A percentile compares a stretch with the other conserved stretches of the same genome.
Evolutionary conservation across 2,888 invertebrate species (phyloP).

Genomic region (Melanophora roralis): DNA sequence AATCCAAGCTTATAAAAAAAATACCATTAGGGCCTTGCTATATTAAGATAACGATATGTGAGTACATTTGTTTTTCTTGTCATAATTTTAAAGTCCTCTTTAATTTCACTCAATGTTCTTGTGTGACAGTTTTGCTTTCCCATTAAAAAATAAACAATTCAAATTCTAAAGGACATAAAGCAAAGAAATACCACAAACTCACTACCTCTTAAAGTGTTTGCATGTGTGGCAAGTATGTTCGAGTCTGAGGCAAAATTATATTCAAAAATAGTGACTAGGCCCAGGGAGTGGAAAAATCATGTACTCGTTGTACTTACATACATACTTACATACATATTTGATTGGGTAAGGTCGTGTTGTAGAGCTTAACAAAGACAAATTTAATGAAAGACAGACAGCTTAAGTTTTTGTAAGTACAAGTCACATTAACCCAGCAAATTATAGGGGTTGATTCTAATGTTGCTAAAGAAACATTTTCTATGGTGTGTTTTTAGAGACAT

Average conservation of each 20-base stretch:
- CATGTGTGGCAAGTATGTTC: not conserved
- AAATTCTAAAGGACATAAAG: slow-evolving; percentile 49
- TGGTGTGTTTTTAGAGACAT: no score
- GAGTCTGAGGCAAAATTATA: slow-evolving; percentile 20
- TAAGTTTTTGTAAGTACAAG: not conserved
- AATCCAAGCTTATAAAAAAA: no score
- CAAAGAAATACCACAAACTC: slow-evolving; percentile 25
- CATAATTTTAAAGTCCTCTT: not conserved
- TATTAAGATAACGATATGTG: no score
- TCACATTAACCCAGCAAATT: not conserved
- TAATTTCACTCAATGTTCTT: not conserved
- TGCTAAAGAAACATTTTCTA: no score
- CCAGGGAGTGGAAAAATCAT: not conserved
- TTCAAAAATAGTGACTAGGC: slow-evolving; percentile 20
- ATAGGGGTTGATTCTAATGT: no score
- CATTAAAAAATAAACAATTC: slow-evolving; percentile 53
- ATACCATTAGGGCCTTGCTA: no score
- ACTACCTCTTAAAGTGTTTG: not conserved
- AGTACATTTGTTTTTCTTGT: not conserved
- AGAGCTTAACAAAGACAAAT: slow-evolving; percentile 8
- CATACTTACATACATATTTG: no score
- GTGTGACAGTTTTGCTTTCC: slow-evolving; percentile 8
- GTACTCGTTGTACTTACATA: not conserved
- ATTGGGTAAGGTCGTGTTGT: slow-evolving; percentile 31
- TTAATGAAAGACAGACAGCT: not conserved